Evolutionary conservation across 2,113 vertebrate genomes (phyloP).

Genomic region (Sapajus apella): DNA sequence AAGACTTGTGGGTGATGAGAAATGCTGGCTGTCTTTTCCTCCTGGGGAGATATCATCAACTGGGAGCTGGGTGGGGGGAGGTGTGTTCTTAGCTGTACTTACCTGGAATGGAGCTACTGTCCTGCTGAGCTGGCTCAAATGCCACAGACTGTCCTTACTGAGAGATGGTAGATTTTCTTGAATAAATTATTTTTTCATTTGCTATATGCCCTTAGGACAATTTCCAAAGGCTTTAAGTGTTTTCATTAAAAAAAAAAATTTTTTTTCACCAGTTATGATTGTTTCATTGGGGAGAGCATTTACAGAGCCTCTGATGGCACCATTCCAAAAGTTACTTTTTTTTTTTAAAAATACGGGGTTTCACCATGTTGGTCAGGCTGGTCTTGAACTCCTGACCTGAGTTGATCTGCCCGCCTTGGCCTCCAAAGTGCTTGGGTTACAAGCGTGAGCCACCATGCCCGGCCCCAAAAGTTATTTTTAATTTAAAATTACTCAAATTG

Average conservation of each 20-base stretch:
- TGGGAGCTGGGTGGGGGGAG: not conserved
- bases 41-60: not conserved
- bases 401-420: too few species aligned
- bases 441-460: too few species aligned
- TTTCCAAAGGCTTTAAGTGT: not conserved
- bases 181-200: slow-evolving; percentile 14
- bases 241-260: not conserved
- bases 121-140: not conserved
- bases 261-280: not conserved
- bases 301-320: not conserved
- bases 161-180: slow-evolving; percentile 14
- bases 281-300: not conserved
- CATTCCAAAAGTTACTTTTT: slow-evolving; percentile 41
- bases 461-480: slow-evolving; percentile 32
- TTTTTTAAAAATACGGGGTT: too few species aligned
- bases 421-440: too few species aligned
- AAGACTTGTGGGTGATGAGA: not conserved
- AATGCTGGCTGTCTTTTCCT: not conserved
- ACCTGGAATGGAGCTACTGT: not conserved
- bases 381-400: too few species aligned
- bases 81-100: not conserved
- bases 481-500: slow-evolving; percentile 22
- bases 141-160: slow-evolving; percentile 3
- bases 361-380: too few species aligned
- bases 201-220: slow-evolving; percentile 9